Evolutionary conservation across 1,140 invertebrate genomes (phyloP), one percentile per base, ranked within the genome.

Genomic region (Drosophila paulistorum): DNA sequence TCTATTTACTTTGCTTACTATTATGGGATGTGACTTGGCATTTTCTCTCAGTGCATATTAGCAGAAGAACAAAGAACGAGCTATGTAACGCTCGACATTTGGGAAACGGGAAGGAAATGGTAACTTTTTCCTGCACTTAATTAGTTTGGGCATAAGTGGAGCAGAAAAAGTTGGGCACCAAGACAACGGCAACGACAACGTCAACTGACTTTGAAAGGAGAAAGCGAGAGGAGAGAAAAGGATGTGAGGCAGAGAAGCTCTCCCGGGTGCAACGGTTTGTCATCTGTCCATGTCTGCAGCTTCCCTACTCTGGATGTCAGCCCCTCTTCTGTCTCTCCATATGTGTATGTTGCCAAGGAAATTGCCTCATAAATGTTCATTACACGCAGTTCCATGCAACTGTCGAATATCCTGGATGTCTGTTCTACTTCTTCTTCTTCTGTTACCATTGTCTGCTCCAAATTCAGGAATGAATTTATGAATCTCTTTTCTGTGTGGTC

Each of bases 351-450:
- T 79, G 72, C 83, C 71, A 84, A 89, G 84, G 84, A 89, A 89
- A 89, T 89, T 89, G 85, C 84, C 84, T 81, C 84, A 89, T 89
- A 89, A 87, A 87, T 87, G 84, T 87, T 87, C 84, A 87, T 87
- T 87, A 89, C 80, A 77, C 45, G 45, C 80, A 87, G 78, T 79
- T 75, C 62, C 70, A 42, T 79, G 78, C 75, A 71, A 75, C 71
- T 78, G 78, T 68, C 75, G 64, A 79, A 77, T 77, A 71, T 74
- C 73, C 68, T 35, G 55, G 26, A 33, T 58, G 26, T 58, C n/a
- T 35, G 55, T 58, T 58, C 33, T 61, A 20, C 41, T 39, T 42
- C 14, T 58, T 30, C 30, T 30, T 30, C 30, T 30, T 30, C 30
- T 30, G 30, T 6, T 30, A 54, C 35, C 60, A 11, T 42, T 48